Percentiles rank a stretch among this genome's conserved stretches.
Conservation (phyloP, 2,888 invertebrate genomes). For the Eristalis pertinax region DNA sequence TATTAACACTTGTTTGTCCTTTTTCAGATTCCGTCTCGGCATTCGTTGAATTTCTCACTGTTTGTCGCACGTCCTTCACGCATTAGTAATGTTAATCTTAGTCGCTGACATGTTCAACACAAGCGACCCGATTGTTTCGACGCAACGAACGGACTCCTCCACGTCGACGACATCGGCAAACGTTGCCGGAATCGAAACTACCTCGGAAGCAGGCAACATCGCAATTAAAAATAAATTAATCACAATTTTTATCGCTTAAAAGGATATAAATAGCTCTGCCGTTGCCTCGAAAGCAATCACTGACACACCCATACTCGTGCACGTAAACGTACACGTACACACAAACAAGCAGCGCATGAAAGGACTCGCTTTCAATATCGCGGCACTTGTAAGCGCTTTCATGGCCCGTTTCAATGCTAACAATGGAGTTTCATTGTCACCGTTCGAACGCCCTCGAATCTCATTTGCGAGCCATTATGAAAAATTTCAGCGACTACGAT, state of each 20-base stretch:
- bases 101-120: conserved; percentile 14
- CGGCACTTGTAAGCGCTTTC: conserved; percentile 41
- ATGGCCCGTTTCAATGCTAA: conserved; percentile 26
- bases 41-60: conserved; percentile 45
- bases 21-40: not conserved
- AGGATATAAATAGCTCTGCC: conserved; percentile 21
- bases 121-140: conserved; percentile 5
- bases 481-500: conserved; percentile 43
- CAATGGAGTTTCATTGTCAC: conserved; percentile 64
- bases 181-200: not conserved
- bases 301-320: not conserved
- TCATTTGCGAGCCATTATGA: conserved; percentile 57
- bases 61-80: conserved; percentile 58
- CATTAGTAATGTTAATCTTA: conserved; percentile 64
- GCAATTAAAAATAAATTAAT: conserved; percentile 71
- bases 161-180: not conserved
- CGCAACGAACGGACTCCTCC: conserved; percentile 4
- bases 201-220: conserved; percentile 39
- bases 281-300: not conserved
- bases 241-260: conserved; percentile 71
- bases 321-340: not conserved
- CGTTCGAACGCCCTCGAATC: conserved; percentile 60
- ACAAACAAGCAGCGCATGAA: conserved; percentile 5
- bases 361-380: conserved; percentile 36
- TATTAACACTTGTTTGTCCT: conserved; percentile 32